phyloP scores from a whole-genome alignment of 2,888 invertebrate species.

The Caenorhabditis panamensis region DNA sequence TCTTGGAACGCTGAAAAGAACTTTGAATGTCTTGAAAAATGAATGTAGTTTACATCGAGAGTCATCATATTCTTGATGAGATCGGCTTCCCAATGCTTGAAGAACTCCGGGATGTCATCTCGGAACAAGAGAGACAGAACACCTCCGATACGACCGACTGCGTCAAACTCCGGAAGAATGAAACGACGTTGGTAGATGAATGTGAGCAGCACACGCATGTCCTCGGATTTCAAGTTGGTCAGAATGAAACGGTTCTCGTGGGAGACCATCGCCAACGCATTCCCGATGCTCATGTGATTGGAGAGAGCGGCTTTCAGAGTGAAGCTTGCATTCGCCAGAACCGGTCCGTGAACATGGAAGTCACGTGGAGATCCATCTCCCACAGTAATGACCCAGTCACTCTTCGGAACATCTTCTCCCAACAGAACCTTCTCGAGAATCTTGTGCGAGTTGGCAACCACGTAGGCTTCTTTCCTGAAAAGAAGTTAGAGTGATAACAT shows the following conservation, averaged over 20 bases:
- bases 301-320: slow-evolving; percentile 49
- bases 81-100: slow-evolving; percentile 52
- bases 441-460: slow-evolving; percentile 23
- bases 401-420: slow-evolving; percentile 58
- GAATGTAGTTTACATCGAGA: slow-evolving; percentile 32
- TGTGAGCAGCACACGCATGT: slow-evolving; percentile 63
- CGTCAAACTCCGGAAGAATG: slow-evolving; percentile 53
- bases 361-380: slow-evolving; percentile 56
- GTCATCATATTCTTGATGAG: slow-evolving; percentile 37
- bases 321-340: slow-evolving; percentile 59
- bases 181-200: slow-evolving; percentile 62
- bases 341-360: slow-evolving; percentile 62
- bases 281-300: slow-evolving; percentile 55
- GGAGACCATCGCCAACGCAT: slow-evolving; percentile 63
- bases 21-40: neutral
- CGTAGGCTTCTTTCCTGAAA: slow-evolving; percentile 34
- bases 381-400: slow-evolving; percentile 65
- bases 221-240: slow-evolving; percentile 50
- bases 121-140: slow-evolving; percentile 42
- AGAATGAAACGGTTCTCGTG: slow-evolving; percentile 67
- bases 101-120: slow-evolving; percentile 44
- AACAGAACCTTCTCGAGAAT: slow-evolving; percentile 58
- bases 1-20: slow-evolving; percentile 42
- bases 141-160: slow-evolving; percentile 58
- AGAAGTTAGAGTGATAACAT: too few species aligned